Evolutionary conservation across 30 jellyfish, hydroid and myxozoan genomes (phyloP), one percentile per base, ranked within the genome.

Genomic region (Cassiopea xamachana): DNA sequence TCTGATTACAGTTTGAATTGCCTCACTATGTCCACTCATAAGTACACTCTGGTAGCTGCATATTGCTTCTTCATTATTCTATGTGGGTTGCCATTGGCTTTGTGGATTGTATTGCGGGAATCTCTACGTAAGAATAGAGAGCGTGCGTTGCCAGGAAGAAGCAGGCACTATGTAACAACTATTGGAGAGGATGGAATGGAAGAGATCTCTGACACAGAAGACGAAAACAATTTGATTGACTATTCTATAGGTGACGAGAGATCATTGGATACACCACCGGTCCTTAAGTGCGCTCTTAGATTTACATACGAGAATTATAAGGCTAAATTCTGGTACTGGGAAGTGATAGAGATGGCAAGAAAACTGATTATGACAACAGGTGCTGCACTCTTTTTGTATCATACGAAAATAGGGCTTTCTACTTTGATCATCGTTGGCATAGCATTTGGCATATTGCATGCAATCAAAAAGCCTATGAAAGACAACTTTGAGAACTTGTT

Each of bases 1-100:
- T 55, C 93, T 15, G 93, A 86, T 51, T 73, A 69, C 82, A 75
- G 93, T 48, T 81, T 86, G 45, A 16, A 55, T 48, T 86, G 93
- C 76, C 61, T 46, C 69, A 39, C 79, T 7, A 2, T 9, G 12
- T 44, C 80, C 2, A 19, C 47, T 12, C 72, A 58, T 74, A 8
- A 45, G 7, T 1, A 15, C 44, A 69, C 84, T 16, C n/a, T 75
- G 47, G 12, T 10, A 15, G 6, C 68, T 0, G 93, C 93, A 15
- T 86, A 86, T 64, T 13, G 3, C 62, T 78, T 79, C 17, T 81
- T 86, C 9, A 10, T 75, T 13, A 55, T 86, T 16, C 93, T 89
- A 2, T n/a, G 73, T 7, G 93, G 93, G 19, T 81, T 73, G 1
- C 93, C 93, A 8, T 1, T 74, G 48, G 59, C 60, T 0, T 45